Base-by-base conservation (phyloP, 2,113 vertebrate genomes). In the Hyla sarda region DNA sequence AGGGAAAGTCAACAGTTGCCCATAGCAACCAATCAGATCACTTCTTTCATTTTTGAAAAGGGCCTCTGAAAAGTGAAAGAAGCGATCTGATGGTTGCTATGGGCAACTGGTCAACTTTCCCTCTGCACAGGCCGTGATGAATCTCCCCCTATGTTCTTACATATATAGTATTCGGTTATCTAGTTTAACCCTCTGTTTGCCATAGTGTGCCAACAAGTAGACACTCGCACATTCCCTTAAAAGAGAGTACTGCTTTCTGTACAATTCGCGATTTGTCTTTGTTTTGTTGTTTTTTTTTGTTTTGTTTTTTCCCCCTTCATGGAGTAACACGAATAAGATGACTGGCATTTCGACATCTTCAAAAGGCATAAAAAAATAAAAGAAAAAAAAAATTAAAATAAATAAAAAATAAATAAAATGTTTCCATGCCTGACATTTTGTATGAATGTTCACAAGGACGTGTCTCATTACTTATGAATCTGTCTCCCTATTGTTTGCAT, bases 401-500 rank as follows among this genome's bases (percentile, higher is more conserved):
- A n/a, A n/a, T n/a, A n/a, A n/a, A n/a, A n/a, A n/a, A n/a, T n/a
- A n/a, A n/a, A n/a, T n/a, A n/a, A n/a, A n/a, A n/a, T n/a, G 16
- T 77, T 50, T 54, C 19, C 48, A 77, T 28, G 25, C 25, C 47
- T 32, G 74, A 77, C 14, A 2, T 52, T 77, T 77, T 52, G 74
- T 81, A 62, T 37, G 78, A 81, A 81, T 81, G 56, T 25, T 62
- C 60, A 41, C 56, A 47, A 65, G 56, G 37, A 65, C 9, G 21
- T 81, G 74, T 77, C 48, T 77, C 47, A 77, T 77, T 77, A 77
- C 52, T n/a, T 47, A 81, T 81, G 47, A 30, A 50, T 52, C 65
- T 74, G 82, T 84, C 32, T 78, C 21, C n/a, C 45, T 80, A 79
- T 41, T 47, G 48, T 72, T 58, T 86, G 76, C 76, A 80, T 86